Conservation (phyloP, 2,113 vertebrate genomes). For the Oreotrochilus melanogaster region DNA sequence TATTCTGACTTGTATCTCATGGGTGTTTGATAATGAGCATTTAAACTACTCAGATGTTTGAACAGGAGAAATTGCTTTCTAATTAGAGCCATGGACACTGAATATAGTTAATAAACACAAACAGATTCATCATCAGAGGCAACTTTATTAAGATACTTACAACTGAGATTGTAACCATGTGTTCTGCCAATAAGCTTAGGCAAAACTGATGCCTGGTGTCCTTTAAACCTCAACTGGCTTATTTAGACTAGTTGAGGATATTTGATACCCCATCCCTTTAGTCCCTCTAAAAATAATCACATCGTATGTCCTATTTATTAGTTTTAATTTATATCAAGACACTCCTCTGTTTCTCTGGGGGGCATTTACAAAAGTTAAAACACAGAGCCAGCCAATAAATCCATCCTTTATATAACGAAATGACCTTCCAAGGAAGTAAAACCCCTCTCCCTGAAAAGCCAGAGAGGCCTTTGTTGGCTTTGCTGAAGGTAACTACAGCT, state of each 20-base stretch:
- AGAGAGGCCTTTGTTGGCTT: slow-evolving; percentile 3
- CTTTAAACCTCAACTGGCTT: slow-evolving; percentile 19
- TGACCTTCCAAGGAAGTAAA: slow-evolving; percentile 26
- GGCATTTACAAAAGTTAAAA: slow-evolving; percentile 27
- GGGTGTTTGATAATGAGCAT: not conserved
- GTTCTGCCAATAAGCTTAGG: slow-evolving; percentile 23
- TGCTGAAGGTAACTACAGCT: not conserved
- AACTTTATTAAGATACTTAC: slow-evolving; percentile 13
- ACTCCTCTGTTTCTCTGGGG: not conserved
- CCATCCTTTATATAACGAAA: not conserved
- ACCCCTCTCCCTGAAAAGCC: not conserved
- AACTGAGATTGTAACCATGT: not conserved
- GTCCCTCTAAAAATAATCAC: not conserved
- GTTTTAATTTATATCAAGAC: not conserved
- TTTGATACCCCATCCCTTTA: not conserved
- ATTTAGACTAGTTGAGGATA: not conserved
- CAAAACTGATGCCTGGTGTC: not conserved
- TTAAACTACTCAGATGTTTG: not conserved
- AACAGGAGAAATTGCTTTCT: slow-evolving; percentile 14
- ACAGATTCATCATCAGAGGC: not conserved
- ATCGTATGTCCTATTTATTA: not conserved
- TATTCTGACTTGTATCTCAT: not conserved
- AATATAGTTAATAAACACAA: slow-evolving; percentile 6
- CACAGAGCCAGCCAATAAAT: not conserved
- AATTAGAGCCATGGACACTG: not conserved